A percentile compares a stretch with the other conserved stretches of the same genome.
Evolutionary conservation across 2,113 vertebrate species (phyloP).

Genomic region (Camelus dromedarius): DNA sequence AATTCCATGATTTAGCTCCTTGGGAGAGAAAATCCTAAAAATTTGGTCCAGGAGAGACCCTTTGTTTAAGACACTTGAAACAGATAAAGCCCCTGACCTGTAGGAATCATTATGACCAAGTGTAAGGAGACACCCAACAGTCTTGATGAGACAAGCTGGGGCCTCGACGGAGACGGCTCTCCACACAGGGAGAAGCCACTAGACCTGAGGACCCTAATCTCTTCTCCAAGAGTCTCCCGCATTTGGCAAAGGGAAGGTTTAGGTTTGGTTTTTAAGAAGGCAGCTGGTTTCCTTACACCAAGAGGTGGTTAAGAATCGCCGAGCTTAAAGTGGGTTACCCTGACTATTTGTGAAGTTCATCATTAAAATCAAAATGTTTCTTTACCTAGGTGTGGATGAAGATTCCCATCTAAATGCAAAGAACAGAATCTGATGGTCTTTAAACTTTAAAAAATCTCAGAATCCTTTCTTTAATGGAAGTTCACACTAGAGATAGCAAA

Average conservation of each 20-base stretch:
- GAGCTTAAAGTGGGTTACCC: neutral
- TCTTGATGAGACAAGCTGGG: neutral
- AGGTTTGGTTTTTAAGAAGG: neutral
- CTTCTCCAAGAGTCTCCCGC: neutral
- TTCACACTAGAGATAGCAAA: neutral
- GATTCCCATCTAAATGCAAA: neutral
- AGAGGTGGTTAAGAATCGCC: neutral
- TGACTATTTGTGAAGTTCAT: neutral
- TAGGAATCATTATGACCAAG: neutral
- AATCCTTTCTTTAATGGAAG: neutral
- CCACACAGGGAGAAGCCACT: neutral
- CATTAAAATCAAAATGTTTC: constrained; percentile 6
- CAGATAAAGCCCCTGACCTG: neutral
- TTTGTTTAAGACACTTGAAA: neutral
- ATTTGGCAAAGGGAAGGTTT: neutral
- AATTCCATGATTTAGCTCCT: neutral
- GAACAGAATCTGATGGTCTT: neutral
- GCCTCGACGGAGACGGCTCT: neutral
- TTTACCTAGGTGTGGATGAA: neutral
- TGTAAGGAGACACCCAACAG: neutral
- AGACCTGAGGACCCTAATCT: neutral
- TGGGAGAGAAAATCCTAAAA: neutral
- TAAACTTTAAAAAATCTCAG: neutral
- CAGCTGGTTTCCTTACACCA: neutral
- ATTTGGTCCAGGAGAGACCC: neutral